phyloP scores from a whole-genome alignment of 1,140 invertebrate genomes.

The Venturia canescens region DNA sequence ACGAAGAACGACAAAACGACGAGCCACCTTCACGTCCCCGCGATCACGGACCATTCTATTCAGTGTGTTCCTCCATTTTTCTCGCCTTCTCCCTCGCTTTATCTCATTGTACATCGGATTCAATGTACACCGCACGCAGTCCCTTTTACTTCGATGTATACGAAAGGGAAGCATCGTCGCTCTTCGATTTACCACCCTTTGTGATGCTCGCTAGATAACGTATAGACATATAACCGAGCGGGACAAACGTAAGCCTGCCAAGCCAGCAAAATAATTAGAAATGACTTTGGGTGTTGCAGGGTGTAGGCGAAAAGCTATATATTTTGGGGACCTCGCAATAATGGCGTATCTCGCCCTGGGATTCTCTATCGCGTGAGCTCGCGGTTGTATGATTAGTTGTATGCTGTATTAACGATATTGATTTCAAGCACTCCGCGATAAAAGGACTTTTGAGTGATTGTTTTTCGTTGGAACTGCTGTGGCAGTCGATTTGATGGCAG shows the following conservation, averaged over 20 bases:
- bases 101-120: background rate
- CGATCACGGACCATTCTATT: slow-evolving; percentile 33
- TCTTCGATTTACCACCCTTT: slow-evolving; percentile 16
- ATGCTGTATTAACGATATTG: background rate
- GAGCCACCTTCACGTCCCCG: slow-evolving; percentile 20
- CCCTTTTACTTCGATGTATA: slow-evolving; percentile 19
- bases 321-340: no score
- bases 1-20: slow-evolving; percentile 26
- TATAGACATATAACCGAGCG: background rate
- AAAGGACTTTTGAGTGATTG: no score
- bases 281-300: background rate
- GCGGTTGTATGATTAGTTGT: background rate
- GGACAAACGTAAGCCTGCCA: slow-evolving; percentile 4
- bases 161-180: slow-evolving; percentile 18
- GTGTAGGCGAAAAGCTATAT: background rate
- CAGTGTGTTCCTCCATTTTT: slow-evolving; percentile 39
- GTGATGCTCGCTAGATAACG: slow-evolving; percentile 19
- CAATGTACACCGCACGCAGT: slow-evolving; percentile 14
- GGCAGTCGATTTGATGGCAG: no score
- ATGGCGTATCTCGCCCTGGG: background rate
- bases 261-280: slow-evolving; percentile 26
- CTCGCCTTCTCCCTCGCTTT: slow-evolving; percentile 16
- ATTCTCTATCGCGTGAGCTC: background rate
- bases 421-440: no score
- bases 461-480: no score